Evolutionary conservation across 2,113 vertebrate species (phyloP).

Genomic region (Canis aureus): DNA sequence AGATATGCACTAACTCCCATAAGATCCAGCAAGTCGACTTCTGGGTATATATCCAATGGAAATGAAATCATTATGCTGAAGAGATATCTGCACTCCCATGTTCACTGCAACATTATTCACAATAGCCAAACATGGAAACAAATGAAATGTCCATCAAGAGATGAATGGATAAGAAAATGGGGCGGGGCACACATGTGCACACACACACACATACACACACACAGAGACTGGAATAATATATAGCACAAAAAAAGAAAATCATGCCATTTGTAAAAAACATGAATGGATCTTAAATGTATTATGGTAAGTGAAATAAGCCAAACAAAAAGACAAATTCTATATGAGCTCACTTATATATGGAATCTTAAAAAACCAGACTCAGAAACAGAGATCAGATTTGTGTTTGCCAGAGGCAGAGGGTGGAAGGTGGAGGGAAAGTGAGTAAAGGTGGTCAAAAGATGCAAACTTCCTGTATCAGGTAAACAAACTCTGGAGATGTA

Average conservation of each 20-base stretch:
- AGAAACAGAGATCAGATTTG: not conserved
- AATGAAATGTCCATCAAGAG: not conserved
- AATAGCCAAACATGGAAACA: not conserved
- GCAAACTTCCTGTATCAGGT: not conserved
- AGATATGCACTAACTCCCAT: not conserved
- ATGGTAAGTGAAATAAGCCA: not conserved
- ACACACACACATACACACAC: not conserved
- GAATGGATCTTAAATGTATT: not conserved
- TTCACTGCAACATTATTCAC: not conserved
- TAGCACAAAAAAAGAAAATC: not conserved
- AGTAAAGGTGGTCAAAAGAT: not conserved
- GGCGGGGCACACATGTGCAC: too few species aligned
- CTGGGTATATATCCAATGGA: not conserved
- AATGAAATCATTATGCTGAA: not conserved
- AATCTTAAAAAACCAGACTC: not conserved
- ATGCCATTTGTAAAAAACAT: not conserved
- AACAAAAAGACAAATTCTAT: not conserved
- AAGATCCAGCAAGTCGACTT: not conserved
- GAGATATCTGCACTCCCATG: not conserved
- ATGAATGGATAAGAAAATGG: not conserved
- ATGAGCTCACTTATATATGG: not conserved
- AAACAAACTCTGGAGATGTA: not conserved
- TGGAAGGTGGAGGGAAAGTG: not conserved
- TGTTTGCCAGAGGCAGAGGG: not conserved
- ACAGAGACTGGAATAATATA: not conserved